Conservation (phyloP, 2,888 invertebrate genomes). For the Drosophila niveifrons region DNA sequence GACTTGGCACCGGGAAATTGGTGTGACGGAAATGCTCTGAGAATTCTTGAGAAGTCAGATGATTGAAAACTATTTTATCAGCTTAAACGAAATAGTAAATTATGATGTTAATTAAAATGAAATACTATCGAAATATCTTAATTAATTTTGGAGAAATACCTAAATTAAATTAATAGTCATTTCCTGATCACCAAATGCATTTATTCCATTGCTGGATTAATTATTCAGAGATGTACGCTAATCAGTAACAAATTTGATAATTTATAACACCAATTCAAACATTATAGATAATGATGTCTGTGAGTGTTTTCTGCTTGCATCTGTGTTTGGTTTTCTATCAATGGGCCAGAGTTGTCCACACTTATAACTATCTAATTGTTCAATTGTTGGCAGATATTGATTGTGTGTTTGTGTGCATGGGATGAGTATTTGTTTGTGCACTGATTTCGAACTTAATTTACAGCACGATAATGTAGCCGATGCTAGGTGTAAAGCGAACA, state of each 20-base stretch:
- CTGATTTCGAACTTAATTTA: slow-evolving; percentile 49
- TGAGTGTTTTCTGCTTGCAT: slow-evolving; percentile 5
- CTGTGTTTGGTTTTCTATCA: slow-evolving; percentile 25
- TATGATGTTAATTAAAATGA: too few relatives aligned
- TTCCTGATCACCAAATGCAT: not conserved
- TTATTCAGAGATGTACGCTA: slow-evolving; percentile 3
- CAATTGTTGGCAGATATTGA: not conserved
- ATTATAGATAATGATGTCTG: not conserved
- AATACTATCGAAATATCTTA: too few relatives aligned
- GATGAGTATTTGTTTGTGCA: slow-evolving; percentile 53
- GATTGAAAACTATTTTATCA: not conserved
- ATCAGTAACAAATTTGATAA: slow-evolving; percentile 22
- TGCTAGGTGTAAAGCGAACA: slow-evolving; percentile 60
- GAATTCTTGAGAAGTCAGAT: not conserved
- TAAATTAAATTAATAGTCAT: too few relatives aligned
- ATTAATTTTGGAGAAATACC: too few relatives aligned
- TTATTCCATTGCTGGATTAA: not conserved
- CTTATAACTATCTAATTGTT: slow-evolving; percentile 33
- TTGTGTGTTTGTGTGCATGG: slow-evolving; percentile 20
- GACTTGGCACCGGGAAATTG: not conserved
- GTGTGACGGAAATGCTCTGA: not conserved
- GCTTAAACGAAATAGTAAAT: not conserved
- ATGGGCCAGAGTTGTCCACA: slow-evolving; percentile 9
- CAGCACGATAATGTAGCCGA: slow-evolving; percentile 26
- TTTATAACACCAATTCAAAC: slow-evolving; percentile 3